These are phyloP conservation scores for Campoletis raptor DNA, from an alignment of 2,888 invertebrate species.

Conservation along the genomic window DNA sequence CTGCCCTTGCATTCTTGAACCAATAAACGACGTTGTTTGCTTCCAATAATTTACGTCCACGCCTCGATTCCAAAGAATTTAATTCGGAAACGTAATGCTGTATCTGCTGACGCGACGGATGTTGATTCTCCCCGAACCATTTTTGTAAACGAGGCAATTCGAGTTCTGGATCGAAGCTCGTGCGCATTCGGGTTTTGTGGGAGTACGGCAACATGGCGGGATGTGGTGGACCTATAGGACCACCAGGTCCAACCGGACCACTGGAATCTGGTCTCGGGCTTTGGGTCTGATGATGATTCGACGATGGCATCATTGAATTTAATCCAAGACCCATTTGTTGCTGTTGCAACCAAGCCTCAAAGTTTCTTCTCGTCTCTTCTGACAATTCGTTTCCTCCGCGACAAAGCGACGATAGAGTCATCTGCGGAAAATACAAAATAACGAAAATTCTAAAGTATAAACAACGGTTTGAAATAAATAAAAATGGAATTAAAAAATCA, in stretches of 20 bases:
- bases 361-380: constrained; percentile 94
- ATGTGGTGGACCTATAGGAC: constrained; percentile 87
- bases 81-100: constrained; percentile 97
- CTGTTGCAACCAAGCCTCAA: constrained; percentile 92
- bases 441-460: constrained; percentile 6
- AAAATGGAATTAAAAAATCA: constrained; percentile 1
- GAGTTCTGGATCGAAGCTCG: constrained; percentile 98
- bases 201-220: constrained; percentile 88
- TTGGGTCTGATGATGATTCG: constrained; percentile 79
- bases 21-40: constrained; percentile 98
- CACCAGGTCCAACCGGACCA: constrained; percentile 82
- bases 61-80: constrained; percentile 95
- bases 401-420: constrained; percentile 93
- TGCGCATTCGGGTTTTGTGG: constrained; percentile 97
- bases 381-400: constrained; percentile 92
- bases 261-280: constrained; percentile 85
- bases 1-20: constrained; percentile 99
- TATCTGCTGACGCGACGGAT: constrained; percentile 98
- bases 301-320: constrained; percentile 79
- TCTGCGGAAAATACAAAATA: constrained; percentile 85
- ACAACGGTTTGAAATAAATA: constrained; percentile 3
- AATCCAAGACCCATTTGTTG: constrained; percentile 81
- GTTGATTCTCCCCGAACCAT: constrained; percentile 99
- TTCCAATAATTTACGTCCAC: constrained; percentile 97
- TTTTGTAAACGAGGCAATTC: constrained; percentile 98